Base-by-base conservation (phyloP, 1,140 invertebrate species). In the Helicoverpa armigera region DNA sequence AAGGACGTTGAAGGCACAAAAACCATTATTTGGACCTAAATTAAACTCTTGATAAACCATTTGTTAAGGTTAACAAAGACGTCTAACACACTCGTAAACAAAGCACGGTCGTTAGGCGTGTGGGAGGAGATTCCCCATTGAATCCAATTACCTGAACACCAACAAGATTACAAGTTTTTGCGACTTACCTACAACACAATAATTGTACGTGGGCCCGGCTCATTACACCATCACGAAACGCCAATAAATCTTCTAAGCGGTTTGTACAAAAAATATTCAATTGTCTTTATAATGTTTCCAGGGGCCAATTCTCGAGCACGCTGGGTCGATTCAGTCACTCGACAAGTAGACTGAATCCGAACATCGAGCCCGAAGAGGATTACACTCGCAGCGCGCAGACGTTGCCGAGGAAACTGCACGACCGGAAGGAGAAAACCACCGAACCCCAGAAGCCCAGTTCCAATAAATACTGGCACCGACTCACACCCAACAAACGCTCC, bases 271-370 rank as follows among this genome's bases (percentile, higher is more conserved):
- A 80, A 89, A 86, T 86, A 67, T 82, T 82, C 77, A 77, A 83
- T 79, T 18, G 58, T 85, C 84, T 88, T 87, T 89, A 86, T 86
- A n/a, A 48, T 89, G 88, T 79, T 96, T 96, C 75, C 95, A 96
- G 95, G 90, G 95, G 95, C 83, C 95, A 97, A 82, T 95, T 91
- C 83, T 95, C 95, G 77, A 96, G 95, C 77, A 97, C 97, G 2
- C 94, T 98, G 80, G 97, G 97, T 54, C 96, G 98, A 79, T 97
- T 97, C 94, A 98, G 97, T 95, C 98, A 97, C 91, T 97, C 97
- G 0, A 97, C 97, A 16, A 96, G 97, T 86, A 95, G 97, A 61
- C 92, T 98, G 79, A 95, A 95, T 77, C 95, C 95, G 82, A 96
- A 95, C 85, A 92, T 93, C 77, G 95, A 96, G 85, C 92, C 94